Evolutionary conservation across 1,140 invertebrate species (phyloP).

Genomic region (Maconellicoccus hirsutus): DNA sequence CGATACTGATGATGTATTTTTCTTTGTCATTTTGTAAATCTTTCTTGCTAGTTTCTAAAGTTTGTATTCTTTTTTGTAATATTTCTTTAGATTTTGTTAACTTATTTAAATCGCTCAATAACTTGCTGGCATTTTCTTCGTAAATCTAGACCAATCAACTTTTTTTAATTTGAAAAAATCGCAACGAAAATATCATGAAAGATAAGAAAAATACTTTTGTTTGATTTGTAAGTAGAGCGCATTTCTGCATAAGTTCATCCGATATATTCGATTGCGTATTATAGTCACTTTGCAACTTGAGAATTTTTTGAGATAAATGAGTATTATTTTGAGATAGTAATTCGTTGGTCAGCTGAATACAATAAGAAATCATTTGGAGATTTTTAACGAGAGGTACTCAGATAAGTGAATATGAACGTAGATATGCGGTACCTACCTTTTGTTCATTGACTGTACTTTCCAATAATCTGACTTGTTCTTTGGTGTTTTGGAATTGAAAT

Average conservation of each 20-base stretch:
- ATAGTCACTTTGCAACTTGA: neutral
- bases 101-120: neutral
- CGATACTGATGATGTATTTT: neutral
- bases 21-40: neutral
- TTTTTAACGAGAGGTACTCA: neutral
- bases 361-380: neutral
- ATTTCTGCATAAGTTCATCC: neutral
- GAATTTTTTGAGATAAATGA: constrained; percentile 13
- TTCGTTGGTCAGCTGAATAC: neutral
- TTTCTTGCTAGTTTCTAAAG: neutral
- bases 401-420: neutral
- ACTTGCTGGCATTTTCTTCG: constrained; percentile 7
- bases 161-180: neutral
- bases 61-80: neutral
- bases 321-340: constrained; percentile 9
- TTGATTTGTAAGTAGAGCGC: neutral
- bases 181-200: neutral
- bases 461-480: neutral
- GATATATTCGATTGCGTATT: neutral
- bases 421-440: neutral
- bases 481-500: neutral
- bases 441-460: constrained; percentile 6
- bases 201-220: neutral
- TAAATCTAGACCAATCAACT: neutral
- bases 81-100: neutral